Evolutionary conservation across 2,797 vertebrate species (phyloP).

Genomic region (Scomberomorus guttatus): DNA sequence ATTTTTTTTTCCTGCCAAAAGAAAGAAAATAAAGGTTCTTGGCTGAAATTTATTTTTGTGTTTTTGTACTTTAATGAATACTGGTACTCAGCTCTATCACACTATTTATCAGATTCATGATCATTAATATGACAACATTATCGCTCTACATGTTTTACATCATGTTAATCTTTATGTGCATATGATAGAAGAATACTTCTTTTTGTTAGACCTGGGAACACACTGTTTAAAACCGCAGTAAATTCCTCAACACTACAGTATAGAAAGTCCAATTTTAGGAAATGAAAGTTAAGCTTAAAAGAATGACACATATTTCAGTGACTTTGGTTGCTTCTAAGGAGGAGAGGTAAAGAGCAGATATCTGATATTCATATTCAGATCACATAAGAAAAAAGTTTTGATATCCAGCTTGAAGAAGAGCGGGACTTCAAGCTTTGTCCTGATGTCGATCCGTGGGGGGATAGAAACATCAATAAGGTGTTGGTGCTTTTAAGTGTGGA

Average conservation of each 20-base stretch:
- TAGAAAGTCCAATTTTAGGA: slow-evolving; percentile 16
- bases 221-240: neutral
- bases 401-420: slow-evolving; percentile 69
- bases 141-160: no score
- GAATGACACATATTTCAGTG: neutral
- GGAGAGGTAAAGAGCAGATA: slow-evolving; percentile 21
- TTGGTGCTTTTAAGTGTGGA: slow-evolving; percentile 66
- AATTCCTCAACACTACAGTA: neutral
- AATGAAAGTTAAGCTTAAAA: slow-evolving; percentile 4
- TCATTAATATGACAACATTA: neutral
- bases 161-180: neutral
- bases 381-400: slow-evolving; percentile 43
- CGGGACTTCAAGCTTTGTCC: slow-evolving; percentile 58
- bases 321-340: slow-evolving; percentile 28
- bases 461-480: slow-evolving; percentile 68
- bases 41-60: no score
- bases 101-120: no score
- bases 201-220: neutral
- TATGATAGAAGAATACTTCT: neutral
- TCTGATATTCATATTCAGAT: slow-evolving; percentile 53
- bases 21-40: neutral
- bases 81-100: neutral
- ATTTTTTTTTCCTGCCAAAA: neutral
- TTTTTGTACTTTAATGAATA: no score
- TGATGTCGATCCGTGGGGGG: slow-evolving; percentile 55